Conservation (phyloP, 2,797 vertebrate genomes). For the Enteromius trimaculatus region DNA sequence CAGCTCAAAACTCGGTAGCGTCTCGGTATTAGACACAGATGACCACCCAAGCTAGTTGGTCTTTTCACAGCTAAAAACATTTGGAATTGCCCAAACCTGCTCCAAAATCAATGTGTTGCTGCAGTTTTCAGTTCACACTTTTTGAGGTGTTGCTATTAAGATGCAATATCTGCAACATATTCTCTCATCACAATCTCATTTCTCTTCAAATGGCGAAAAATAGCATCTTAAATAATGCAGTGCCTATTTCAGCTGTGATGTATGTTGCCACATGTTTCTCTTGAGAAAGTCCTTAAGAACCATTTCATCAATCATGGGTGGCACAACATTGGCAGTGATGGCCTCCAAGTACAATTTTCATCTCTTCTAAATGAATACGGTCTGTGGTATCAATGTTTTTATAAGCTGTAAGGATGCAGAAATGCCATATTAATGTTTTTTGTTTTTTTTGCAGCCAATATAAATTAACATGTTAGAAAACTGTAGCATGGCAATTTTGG, state of each 20-base stretch:
- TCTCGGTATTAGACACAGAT: conserved; percentile 8
- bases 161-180: neutral
- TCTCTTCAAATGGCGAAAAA: conserved; percentile 19
- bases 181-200: conserved; percentile 23
- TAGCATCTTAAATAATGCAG: conserved; percentile 29
- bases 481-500: neutral
- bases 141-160: conserved; percentile 14
- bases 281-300: conserved; percentile 22
- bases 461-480: conserved; percentile 9
- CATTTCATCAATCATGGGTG: conserved; percentile 5
- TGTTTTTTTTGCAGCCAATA: neutral
- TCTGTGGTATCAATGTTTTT: neutral
- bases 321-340: conserved; percentile 9
- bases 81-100: neutral
- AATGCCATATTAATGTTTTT: neutral
- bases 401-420: neutral
- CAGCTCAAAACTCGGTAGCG: neutral
- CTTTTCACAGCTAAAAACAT: neutral
- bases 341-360: conserved; percentile 19
- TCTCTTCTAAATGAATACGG: neutral
- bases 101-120: conserved; percentile 13
- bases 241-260: conserved; percentile 23
- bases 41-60: neutral
- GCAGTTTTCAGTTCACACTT: neutral
- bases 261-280: conserved; percentile 29